A percentile compares a stretch with the other conserved stretches of the same genome.
Evolutionary conservation across 2,888 invertebrate species (phyloP).

Genomic region (Linyphia triangularis): DNA sequence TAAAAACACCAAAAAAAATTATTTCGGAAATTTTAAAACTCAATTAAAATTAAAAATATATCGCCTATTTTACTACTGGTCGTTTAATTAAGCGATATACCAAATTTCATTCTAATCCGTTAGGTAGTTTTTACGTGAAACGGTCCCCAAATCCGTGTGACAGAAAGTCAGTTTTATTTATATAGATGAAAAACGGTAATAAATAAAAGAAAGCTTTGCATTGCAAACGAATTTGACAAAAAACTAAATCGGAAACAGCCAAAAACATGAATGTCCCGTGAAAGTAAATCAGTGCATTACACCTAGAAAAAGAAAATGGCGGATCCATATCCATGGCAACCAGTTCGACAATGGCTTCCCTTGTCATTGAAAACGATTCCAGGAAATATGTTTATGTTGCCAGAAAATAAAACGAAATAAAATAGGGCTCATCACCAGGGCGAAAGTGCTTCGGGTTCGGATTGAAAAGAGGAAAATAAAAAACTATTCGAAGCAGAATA

Average conservation of each 20-base stretch:
- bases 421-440: conserved; percentile 63
- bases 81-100: too few relatives aligned
- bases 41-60: too few relatives aligned
- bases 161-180: too few relatives aligned
- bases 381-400: conserved; percentile 68
- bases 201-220: conserved; percentile 14
- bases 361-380: conserved; percentile 58
- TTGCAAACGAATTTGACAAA: conserved; percentile 35
- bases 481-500: conserved; percentile 36
- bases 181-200: background rate
- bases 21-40: too few relatives aligned
- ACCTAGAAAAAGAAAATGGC: conserved; percentile 56
- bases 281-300: conserved; percentile 49
- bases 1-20: too few relatives aligned
- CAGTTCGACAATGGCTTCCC: conserved; percentile 51
- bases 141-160: too few relatives aligned
- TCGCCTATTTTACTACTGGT: too few relatives aligned
- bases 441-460: conserved; percentile 31
- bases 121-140: too few relatives aligned
- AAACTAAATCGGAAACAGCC: background rate
- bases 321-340: conserved; percentile 51
- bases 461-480: conserved; percentile 31
- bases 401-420: conserved; percentile 51
- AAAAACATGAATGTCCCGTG: conserved; percentile 24
- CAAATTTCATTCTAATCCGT: too few relatives aligned